Evolutionary conservation across 2,797 vertebrate genomes (phyloP).

Genomic region (Hemibagrus guttatus): DNA sequence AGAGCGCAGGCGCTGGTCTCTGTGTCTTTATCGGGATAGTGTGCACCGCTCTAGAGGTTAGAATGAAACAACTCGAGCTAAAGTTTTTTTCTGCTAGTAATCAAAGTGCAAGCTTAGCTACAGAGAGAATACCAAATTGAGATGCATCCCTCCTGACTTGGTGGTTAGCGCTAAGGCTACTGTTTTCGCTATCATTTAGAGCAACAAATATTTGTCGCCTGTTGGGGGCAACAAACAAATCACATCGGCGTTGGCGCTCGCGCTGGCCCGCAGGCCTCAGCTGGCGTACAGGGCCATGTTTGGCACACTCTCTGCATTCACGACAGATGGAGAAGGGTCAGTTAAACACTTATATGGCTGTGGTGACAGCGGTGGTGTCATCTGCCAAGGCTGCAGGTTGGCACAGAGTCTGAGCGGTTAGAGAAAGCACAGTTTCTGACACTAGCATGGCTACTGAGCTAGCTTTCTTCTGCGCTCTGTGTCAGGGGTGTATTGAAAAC

Average conservation of each 20-base stretch:
- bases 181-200: slow-evolving; percentile 23
- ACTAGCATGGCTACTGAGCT: slow-evolving; percentile 5
- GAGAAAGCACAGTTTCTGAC: slow-evolving; percentile 4
- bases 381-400: slow-evolving; percentile 41
- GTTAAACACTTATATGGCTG: slow-evolving; percentile 52
- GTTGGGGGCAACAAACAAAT: slow-evolving; percentile 58
- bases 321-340: slow-evolving; percentile 71
- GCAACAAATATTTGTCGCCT: slow-evolving; percentile 51
- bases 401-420: slow-evolving; percentile 20
- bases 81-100: not conserved
- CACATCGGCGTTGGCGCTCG: slow-evolving; percentile 65
- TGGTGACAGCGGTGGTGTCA: slow-evolving; percentile 33
- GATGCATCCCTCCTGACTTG: not conserved
- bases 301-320: slow-evolving; percentile 64
- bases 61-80: not conserved
- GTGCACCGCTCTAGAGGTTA: not conserved
- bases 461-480: slow-evolving; percentile 5
- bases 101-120: not conserved
- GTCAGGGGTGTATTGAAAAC: not conserved
- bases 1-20: not conserved
- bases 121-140: not conserved
- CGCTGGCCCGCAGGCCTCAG: slow-evolving; percentile 68
- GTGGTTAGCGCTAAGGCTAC: not conserved
- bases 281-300: slow-evolving; percentile 67
- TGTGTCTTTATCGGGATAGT: not conserved